Evolutionary conservation across 2,888 invertebrate genomes (phyloP).

Genomic region (Eurytoma californica): DNA sequence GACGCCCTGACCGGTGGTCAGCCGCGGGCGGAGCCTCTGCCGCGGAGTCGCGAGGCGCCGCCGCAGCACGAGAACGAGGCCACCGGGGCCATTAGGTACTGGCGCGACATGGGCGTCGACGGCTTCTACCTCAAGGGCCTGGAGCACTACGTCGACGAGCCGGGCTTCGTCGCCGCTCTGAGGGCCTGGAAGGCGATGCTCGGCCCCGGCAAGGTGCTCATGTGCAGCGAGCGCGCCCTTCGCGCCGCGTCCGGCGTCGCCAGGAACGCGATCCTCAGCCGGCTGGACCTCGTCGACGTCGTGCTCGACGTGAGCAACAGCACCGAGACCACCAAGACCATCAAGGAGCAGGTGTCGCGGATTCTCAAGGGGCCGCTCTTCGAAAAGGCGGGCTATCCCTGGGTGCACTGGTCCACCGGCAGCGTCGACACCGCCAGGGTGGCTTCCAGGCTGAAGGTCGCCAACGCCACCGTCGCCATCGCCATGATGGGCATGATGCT

Average conservation of each 20-base stretch:
- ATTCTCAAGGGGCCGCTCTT: conserved; percentile 79
- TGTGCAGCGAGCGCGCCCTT: conserved; percentile 80
- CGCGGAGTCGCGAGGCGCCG: background rate
- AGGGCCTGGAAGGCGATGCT: conserved; percentile 83
- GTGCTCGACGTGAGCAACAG: conserved; percentile 80
- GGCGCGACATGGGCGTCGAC: conserved; percentile 87
- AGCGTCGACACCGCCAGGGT: conserved; percentile 80
- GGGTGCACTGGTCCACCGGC: conserved; percentile 89
- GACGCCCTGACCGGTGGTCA: conserved; percentile 59
- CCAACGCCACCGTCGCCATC: conserved; percentile 82
- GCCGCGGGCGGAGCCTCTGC: conserved; percentile 46
- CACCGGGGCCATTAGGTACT: conserved; percentile 80
- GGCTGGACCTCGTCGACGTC: conserved; percentile 85
- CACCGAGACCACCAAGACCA: conserved; percentile 71
- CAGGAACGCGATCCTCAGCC: conserved; percentile 80
- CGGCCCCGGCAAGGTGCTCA: conserved; percentile 80
- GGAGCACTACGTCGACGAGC: conserved; percentile 80
- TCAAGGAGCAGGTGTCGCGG: conserved; percentile 79
- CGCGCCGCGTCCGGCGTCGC: conserved; percentile 75
- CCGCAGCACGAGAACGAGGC: conserved; percentile 69
- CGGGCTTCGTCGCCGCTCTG: conserved; percentile 78
- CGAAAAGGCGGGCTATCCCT: conserved; percentile 81
- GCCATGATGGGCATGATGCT: conserved; percentile 86
- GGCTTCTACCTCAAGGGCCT: conserved; percentile 92
- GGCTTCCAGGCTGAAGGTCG: conserved; percentile 75